Evolutionary conservation across 2,113 vertebrate species (phyloP).

Genomic region (Nipponia nippon): DNA sequence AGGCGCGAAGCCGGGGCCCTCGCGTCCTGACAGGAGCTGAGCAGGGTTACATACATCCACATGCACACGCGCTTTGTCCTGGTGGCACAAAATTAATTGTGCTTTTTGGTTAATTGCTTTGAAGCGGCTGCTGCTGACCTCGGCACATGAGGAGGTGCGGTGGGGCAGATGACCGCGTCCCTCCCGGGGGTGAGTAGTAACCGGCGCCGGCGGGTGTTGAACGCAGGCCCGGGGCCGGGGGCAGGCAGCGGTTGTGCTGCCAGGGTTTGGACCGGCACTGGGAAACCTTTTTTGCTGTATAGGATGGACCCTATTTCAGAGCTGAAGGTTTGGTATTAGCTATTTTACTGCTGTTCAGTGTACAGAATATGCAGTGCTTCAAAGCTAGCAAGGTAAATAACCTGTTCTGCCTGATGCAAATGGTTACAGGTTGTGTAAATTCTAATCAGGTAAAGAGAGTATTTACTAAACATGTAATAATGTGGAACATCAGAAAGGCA

Average conservation of each 20-base stretch:
- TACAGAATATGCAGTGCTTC: neutral
- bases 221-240: neutral
- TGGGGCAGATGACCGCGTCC: neutral
- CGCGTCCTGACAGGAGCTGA: neutral
- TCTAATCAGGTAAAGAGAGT: neutral
- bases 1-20: neutral
- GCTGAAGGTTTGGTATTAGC: no score
- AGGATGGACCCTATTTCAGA: no score
- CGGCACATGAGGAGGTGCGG: neutral
- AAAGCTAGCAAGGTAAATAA: neutral
- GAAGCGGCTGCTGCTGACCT: neutral
- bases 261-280: neutral
- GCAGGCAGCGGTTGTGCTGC: neutral
- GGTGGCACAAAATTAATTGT: neutral
- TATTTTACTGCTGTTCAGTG: accelerated
- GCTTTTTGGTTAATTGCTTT: neutral
- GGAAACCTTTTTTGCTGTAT: accelerated
- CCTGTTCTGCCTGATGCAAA: neutral
- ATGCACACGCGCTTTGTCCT: accelerated
- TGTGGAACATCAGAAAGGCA: neutral
- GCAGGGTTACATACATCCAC: accelerated
- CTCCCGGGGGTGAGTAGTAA: neutral
- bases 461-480: neutral
- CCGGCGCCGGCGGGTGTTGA: accelerated
- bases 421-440: neutral